Evolutionary conservation across 2,888 invertebrate genomes (phyloP).

Genomic region (Mesorhabditis belari): DNA sequence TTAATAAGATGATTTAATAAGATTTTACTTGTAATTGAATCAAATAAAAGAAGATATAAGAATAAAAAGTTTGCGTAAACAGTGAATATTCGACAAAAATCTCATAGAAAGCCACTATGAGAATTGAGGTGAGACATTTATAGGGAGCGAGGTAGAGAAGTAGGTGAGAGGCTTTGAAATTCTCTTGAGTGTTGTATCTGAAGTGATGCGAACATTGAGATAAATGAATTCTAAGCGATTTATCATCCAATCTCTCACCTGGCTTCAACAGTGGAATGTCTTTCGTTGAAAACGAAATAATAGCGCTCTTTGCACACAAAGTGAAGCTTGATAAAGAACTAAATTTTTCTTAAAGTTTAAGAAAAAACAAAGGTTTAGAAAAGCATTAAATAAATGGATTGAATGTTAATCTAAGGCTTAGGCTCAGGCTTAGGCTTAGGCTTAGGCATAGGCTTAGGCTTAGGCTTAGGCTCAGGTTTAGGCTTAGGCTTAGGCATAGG

Average conservation of each 20-base stretch:
- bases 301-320: not conserved
- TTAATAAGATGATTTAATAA: not conserved
- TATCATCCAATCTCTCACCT: not conserved
- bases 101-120: not conserved
- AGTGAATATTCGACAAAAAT: not conserved
- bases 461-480: not conserved
- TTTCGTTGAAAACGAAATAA: not conserved
- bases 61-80: too few species aligned
- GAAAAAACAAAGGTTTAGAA: too few species aligned
- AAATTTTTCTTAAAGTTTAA: too few species aligned
- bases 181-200: not conserved
- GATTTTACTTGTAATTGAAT: not conserved
- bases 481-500: not conserved
- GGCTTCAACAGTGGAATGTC: not conserved
- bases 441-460: too few species aligned
- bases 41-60: not conserved
- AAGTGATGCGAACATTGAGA: too few species aligned
- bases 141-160: not conserved
- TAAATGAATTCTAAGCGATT: too few species aligned
- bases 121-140: not conserved
- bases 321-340: not conserved
- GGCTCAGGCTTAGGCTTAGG: too few species aligned
- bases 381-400: too few species aligned
- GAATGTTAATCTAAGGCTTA: too few species aligned
- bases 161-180: not conserved